A percentile compares a stretch with the other conserved stretches of the same genome.
Conservation (phyloP, 2,113 vertebrate genomes). For the Charadrius vociferus region DNA sequence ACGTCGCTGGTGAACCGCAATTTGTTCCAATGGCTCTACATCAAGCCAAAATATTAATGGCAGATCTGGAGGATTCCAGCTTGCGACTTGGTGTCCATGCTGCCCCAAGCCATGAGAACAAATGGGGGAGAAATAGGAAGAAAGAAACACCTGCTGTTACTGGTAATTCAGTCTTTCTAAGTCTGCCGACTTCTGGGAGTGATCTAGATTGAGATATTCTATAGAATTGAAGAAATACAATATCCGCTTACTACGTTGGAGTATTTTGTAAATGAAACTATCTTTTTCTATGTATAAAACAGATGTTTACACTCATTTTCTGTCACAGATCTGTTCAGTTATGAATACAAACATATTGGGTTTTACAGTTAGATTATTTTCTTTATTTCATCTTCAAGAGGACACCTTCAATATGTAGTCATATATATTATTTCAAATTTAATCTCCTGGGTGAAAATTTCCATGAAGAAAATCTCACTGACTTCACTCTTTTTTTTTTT, state of each 20-base stretch:
- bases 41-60: background rate
- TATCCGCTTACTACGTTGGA: background rate
- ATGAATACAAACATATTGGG: background rate
- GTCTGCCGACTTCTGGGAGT: background rate
- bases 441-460: slow-evolving; percentile 1
- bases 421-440: background rate
- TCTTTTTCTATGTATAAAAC: background rate
- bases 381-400: background rate
- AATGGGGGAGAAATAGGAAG: background rate
- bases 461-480: background rate
- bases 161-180: background rate
- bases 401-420: background rate
- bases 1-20: background rate
- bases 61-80: background rate
- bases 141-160: background rate
- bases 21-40: background rate
- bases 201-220: background rate
- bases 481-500: background rate
- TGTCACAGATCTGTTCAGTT: background rate
- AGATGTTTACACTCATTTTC: background rate
- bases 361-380: background rate
- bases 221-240: background rate
- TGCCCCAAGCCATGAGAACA: background rate
- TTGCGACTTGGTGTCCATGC: background rate
- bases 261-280: background rate